A percentile compares a stretch with the other conserved stretches of the same genome.
phyloP scores from a whole-genome alignment of 1,140 invertebrate genomes.

The Formica exsecta region DNA sequence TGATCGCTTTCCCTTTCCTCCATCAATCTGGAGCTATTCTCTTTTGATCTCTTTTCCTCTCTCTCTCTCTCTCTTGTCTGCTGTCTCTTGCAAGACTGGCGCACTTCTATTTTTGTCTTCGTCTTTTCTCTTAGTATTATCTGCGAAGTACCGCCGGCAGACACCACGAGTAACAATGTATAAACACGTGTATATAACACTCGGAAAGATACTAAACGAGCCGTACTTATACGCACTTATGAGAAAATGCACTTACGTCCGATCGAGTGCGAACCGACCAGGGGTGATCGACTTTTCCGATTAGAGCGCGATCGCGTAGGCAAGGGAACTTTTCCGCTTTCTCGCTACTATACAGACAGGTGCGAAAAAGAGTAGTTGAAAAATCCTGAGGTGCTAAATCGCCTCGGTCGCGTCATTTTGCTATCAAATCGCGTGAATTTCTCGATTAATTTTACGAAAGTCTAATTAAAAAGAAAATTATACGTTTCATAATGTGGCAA shows the following conservation, averaged over 20 bases:
- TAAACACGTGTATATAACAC: conserved; percentile 66
- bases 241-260: conserved; percentile 43
- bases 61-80: not conserved
- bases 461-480: not conserved
- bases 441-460: not conserved
- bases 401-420: not conserved
- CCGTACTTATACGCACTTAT: conserved; percentile 21
- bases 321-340: conserved; percentile 33
- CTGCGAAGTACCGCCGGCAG: conserved; percentile 51
- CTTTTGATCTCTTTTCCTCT: conserved; percentile 4
- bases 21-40: not conserved
- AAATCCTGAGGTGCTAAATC: not conserved
- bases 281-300: conserved; percentile 55
- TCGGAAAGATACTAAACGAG: conserved; percentile 64
- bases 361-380: not conserved
- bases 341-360: not conserved
- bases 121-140: conserved; percentile 54
- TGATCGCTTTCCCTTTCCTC: conserved; percentile 3
- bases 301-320: conserved; percentile 12
- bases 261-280: conserved; percentile 37
- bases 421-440: not conserved
- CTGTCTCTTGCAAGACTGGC: conserved; percentile 15
- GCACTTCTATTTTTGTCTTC: conserved; percentile 58
- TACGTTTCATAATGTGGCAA: not conserved
- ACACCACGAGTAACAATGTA: conserved; percentile 45